Evolutionary conservation across 1,140 invertebrate genomes (phyloP), one percentile per base, ranked within the genome.

Genomic region (Drosophila pectinifera): DNA sequence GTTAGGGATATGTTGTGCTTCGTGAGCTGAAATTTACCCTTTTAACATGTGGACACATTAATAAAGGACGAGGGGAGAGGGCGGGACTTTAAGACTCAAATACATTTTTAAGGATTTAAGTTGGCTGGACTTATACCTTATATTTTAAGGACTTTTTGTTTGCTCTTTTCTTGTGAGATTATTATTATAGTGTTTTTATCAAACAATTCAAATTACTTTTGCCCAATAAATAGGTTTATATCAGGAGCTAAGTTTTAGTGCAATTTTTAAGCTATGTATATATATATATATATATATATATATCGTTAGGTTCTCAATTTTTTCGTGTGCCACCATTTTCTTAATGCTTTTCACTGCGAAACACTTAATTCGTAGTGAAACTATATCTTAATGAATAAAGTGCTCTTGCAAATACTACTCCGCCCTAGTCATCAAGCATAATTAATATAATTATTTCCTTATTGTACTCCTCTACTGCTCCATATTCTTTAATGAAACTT

Each of bases 401-500:
- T 20, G 49, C 36, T 41, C 20, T 1, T 24, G 8, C 22, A 10
- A 57, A 57, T 13, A 24, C 3, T 13, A 20, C 36, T 63, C 39
- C 8, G 11, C 7, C 14, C 26, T 24, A 11, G 24, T 0, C 14
- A 16, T 62, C 16, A 45, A 24, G 63, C 10, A 63, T 67, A 41
- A 67, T 48, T 46, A 28, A 49, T 67, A 36, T 67, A 67, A 49
- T 67, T 67, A 65, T 64, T 53, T 39, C 43, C 65, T 41, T 45
- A 39, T 67, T 70, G 34, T 22, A 56, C 45, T 69, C 38, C 16
- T 18, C 39, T 69, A 46, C 43, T 68, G 59, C 34, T 67, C 59
- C 59, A 67, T 49, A 67, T 67, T 67, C 43, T 63, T 46, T 63
- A 64, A 68, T 65, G 34, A 64, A 65, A 49, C 18, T 65, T 49